phyloP scores from a whole-genome alignment of 2,797 vertebrate species.

The Cuniculus paca region DNA sequence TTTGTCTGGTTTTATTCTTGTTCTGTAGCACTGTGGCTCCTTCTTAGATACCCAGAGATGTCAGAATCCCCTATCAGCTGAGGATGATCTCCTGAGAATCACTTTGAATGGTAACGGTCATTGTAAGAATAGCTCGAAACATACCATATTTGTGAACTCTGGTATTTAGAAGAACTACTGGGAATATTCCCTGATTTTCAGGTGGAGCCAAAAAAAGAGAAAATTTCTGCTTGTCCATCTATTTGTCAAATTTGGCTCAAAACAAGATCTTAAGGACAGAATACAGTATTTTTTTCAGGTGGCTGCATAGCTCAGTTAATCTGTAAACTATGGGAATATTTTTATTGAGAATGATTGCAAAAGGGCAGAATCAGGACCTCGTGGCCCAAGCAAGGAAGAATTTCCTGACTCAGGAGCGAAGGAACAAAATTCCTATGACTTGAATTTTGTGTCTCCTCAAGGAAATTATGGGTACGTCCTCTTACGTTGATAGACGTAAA shows the following conservation, averaged over 20 bases:
- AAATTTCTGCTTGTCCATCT: constrained; percentile 61
- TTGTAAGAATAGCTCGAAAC: constrained; percentile 4
- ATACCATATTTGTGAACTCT: not conserved
- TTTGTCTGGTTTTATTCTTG: constrained; percentile 16
- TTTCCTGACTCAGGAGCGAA: constrained; percentile 48
- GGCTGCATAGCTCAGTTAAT: constrained; percentile 43
- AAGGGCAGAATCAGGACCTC: constrained; percentile 41
- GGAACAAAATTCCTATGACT: constrained; percentile 1
- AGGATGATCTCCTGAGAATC: not conserved
- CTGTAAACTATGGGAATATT: constrained; percentile 59
- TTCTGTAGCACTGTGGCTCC: not conserved
- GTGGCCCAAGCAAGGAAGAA: constrained; percentile 41
- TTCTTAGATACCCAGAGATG: not conserved
- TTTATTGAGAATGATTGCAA: constrained; percentile 56
- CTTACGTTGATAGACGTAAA: constrained; percentile 17
- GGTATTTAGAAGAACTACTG: constrained; percentile 41
- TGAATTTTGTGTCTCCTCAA: constrained; percentile 36
- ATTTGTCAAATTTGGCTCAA: constrained; percentile 77
- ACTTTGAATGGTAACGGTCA: not conserved
- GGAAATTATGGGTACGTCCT: constrained; percentile 10
- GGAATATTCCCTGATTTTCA: constrained; percentile 56
- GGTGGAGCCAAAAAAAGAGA: constrained; percentile 74
- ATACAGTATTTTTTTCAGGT: constrained; percentile 54
- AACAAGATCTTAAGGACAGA: constrained; percentile 76
- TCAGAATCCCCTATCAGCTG: not conserved